Percentiles rank a stretch among this genome's conserved stretches.
Conservation (phyloP, 2,888 invertebrate species). For the Dicycla oo region DNA sequence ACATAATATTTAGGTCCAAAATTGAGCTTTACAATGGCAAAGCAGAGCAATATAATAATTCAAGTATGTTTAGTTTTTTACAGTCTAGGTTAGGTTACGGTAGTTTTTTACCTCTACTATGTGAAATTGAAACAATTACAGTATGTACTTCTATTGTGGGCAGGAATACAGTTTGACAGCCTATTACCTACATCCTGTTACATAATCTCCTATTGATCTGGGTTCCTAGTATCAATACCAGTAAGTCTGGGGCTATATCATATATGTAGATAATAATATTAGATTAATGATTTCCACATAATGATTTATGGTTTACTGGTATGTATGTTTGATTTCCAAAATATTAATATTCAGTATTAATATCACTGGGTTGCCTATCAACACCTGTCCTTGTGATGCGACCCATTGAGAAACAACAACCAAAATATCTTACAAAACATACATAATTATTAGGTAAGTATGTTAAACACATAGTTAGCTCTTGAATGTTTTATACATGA, state of each 20-base stretch:
- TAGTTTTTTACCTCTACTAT: too few relatives aligned
- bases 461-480: too few relatives aligned
- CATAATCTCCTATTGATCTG: conserved; percentile 30
- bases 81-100: too few relatives aligned
- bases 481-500: background rate
- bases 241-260: background rate
- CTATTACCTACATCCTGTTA: conserved; percentile 28
- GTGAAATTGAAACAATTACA: background rate
- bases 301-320: background rate
- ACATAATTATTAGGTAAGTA: too few relatives aligned
- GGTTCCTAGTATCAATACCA: conserved; percentile 9
- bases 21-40: background rate
- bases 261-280: background rate
- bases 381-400: conserved; percentile 22
- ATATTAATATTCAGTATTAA: background rate
- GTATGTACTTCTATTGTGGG: background rate
- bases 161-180: conserved; percentile 11
- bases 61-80: background rate
- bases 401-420: conserved; percentile 2
- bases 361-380: conserved; percentile 18
- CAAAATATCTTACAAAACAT: background rate
- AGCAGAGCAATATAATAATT: background rate
- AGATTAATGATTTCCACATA: background rate
- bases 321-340: background rate
- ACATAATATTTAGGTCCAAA: background rate